Percentiles rank a stretch among this genome's conserved stretches.
phyloP scores from a whole-genome alignment of 2,113 vertebrate species.

The Trogon surrucura region DNA sequence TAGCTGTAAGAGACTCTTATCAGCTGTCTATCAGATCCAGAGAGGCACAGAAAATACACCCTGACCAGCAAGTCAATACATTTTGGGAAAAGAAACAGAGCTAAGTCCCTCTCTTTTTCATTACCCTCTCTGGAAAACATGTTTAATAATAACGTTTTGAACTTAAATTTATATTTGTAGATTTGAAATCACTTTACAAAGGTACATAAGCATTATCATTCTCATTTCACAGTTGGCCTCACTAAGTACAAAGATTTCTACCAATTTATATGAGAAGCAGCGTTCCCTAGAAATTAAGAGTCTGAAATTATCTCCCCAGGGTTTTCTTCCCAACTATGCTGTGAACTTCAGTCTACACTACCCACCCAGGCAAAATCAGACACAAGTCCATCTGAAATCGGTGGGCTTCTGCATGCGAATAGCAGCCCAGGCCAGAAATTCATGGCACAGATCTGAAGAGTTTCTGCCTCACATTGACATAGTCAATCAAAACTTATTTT shows the following conservation, averaged over 20 bases:
- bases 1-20: background rate
- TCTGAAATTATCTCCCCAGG: conserved; percentile 24
- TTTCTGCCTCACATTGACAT: background rate
- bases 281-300: conserved; percentile 11
- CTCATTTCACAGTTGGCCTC: conserved; percentile 61
- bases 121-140: conserved; percentile 3
- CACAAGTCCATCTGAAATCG: background rate
- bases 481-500: background rate
- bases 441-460: background rate
- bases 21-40: background rate
- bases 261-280: conserved; percentile 52
- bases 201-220: conserved; percentile 49
- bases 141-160: conserved; percentile 39
- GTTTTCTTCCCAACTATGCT: background rate
- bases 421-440: background rate
- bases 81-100: background rate
- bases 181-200: conserved; percentile 55
- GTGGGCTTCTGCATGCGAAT: background rate
- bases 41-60: background rate
- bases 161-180: conserved; percentile 46
- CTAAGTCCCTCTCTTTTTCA: background rate
- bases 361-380: background rate
- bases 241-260: conserved; percentile 39
- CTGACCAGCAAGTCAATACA: background rate
- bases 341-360: background rate